Conservation (phyloP, 2,888 invertebrate genomes). For the Lamproptera curius region DNA sequence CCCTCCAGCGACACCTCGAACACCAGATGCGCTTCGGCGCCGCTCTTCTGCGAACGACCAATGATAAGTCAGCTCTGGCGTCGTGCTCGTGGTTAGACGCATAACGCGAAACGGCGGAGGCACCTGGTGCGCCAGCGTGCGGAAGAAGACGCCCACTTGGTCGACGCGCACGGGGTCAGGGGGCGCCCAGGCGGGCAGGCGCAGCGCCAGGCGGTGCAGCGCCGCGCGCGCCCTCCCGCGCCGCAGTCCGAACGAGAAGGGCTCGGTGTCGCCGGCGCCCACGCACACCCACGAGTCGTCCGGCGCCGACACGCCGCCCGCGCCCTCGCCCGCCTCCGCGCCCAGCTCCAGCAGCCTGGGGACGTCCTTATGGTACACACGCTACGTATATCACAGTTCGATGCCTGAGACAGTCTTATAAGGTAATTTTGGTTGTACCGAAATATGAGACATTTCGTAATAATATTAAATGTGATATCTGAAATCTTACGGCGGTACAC, state of each 20-base stretch:
- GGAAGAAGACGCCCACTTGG: conserved; percentile 95
- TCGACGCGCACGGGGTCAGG: conserved; percentile 96
- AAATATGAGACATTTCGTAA: too few relatives aligned
- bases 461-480: too few relatives aligned
- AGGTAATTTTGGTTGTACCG: too few relatives aligned
- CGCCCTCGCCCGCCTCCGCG: conserved; percentile 23
- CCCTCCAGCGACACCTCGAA: conserved; percentile 95
- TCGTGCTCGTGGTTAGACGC: too few relatives aligned
- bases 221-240: conserved; percentile 82
- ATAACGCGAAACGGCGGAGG: too few relatives aligned
- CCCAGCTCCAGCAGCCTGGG: conserved; percentile 44
- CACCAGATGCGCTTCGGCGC: conserved; percentile 86
- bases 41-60: conserved; percentile 44
- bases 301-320: conserved; percentile 35
- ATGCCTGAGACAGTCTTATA: too few relatives aligned
- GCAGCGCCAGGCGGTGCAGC: conserved; percentile 92
- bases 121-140: conserved; percentile 70
- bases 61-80: too few relatives aligned
- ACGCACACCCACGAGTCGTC: conserved; percentile 85
- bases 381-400: too few relatives aligned
- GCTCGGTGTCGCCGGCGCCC: conserved; percentile 85
- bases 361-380: too few relatives aligned
- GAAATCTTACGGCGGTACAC: too few relatives aligned
- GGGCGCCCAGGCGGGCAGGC: conserved; percentile 93
- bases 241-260: conserved; percentile 91